A percentile compares a stretch with the other conserved stretches of the same genome.
These are phyloP conservation scores for Montipora sp. DNA, from an alignment of 64 coral and sea anemone genomes.

Conservation along the genomic window DNA sequence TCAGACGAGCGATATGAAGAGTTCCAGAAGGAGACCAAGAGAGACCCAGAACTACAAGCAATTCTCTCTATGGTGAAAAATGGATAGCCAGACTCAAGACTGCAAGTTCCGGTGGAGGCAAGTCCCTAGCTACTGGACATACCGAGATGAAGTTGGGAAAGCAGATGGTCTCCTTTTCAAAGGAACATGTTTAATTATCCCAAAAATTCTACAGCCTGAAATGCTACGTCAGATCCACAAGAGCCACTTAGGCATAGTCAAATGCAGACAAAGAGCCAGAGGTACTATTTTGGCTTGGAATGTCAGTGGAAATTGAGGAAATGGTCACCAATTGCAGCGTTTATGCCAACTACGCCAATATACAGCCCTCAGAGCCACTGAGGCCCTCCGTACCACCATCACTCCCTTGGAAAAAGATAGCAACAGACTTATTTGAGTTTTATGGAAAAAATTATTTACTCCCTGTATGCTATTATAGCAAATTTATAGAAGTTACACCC, in stretches of 20 bases:
- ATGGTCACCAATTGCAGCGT: conserved; percentile 28
- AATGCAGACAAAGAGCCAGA: neutral
- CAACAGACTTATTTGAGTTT: neutral
- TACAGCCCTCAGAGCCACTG: conserved; percentile 8
- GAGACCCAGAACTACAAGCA: no score
- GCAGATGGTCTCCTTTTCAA: conserved; percentile 59
- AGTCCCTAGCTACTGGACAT: conserved; percentile 7
- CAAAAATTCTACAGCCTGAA: conserved; percentile 7
- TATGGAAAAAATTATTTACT: neutral
- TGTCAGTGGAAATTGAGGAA: conserved; percentile 19
- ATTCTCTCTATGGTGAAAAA: no score
- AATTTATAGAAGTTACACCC: conserved; percentile 27
- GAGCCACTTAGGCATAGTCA: conserved; percentile 21
- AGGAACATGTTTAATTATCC: conserved; percentile 42
- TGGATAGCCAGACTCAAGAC: no score
- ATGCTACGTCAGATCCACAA: conserved; percentile 45
- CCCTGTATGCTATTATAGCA: conserved; percentile 15
- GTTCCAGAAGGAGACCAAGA: no score
- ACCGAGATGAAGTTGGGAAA: conserved; percentile 45
- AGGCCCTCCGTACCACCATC: neutral
- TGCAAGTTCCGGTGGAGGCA: neutral
- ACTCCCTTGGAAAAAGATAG: conserved; percentile 29
- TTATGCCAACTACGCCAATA: neutral
- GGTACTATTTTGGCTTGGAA: conserved; percentile 43
- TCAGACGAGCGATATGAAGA: no score